A percentile compares a stretch with the other conserved stretches of the same genome.
Conservation (phyloP, 2,888 invertebrate species). For the Hydraecia micacea region DNA sequence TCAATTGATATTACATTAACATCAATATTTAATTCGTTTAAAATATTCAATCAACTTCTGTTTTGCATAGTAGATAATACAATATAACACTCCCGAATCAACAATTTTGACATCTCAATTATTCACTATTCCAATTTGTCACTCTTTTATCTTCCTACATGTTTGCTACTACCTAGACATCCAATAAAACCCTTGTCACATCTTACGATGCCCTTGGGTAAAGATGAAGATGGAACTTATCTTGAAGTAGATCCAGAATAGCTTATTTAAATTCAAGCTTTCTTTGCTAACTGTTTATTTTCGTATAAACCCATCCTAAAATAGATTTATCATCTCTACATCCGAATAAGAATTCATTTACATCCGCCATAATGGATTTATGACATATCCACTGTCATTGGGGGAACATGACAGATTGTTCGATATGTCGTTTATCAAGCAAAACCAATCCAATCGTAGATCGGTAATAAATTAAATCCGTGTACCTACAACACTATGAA, state of each 20-base stretch:
- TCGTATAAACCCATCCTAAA: slow-evolving; percentile 3
- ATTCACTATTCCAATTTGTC: slow-evolving; percentile 38
- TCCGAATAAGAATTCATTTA: slow-evolving; percentile 44
- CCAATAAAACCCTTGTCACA: slow-evolving; percentile 58
- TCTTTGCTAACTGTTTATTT: slow-evolving; percentile 26
- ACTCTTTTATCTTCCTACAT: slow-evolving; percentile 35
- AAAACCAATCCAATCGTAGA: slow-evolving; percentile 53
- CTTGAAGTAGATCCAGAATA: slow-evolving; percentile 42
- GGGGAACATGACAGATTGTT: slow-evolving; percentile 60
- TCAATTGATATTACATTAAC: background rate
- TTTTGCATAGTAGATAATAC: background rate
- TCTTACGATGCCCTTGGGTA: slow-evolving; percentile 47
- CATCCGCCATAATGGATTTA: slow-evolving; percentile 55
- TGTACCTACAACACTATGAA: slow-evolving; percentile 47
- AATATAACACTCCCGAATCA: slow-evolving; percentile 7
- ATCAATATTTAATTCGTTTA: slow-evolving; percentile 1
- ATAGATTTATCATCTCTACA: slow-evolving; percentile 24
- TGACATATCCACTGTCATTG: slow-evolving; percentile 52
- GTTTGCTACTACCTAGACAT: slow-evolving; percentile 33
- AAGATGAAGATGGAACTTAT: slow-evolving; percentile 43
- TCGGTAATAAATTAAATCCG: slow-evolving; percentile 60
- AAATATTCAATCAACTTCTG: slow-evolving; percentile 23
- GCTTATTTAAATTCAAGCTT: slow-evolving; percentile 34
- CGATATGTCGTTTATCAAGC: slow-evolving; percentile 60
- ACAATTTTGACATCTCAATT: slow-evolving; percentile 34